Evolutionary conservation across 2,888 invertebrate genomes (phyloP).

Genomic region (Strigamia crassipes): DNA sequence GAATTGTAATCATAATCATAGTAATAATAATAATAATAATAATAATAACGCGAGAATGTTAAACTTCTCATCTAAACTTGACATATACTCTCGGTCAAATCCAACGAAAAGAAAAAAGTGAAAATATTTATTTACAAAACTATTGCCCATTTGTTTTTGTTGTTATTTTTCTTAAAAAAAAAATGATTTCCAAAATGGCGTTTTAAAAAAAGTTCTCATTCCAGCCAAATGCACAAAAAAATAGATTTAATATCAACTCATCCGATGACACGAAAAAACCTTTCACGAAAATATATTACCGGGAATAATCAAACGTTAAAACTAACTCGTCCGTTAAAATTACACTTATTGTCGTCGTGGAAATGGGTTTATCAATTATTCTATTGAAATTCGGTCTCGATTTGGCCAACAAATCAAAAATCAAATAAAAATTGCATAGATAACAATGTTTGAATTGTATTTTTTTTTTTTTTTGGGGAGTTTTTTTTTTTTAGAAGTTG

Average conservation of each 20-base stretch:
- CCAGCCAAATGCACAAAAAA: background rate
- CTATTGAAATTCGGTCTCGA: background rate
- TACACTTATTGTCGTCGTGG: background rate
- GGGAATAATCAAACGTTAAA: background rate
- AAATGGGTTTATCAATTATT: background rate
- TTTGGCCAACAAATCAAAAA: background rate
- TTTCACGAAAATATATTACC: background rate
- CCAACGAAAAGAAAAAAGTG: background rate
- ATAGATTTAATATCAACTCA: background rate
- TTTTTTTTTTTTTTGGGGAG: background rate
- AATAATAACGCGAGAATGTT: background rate
- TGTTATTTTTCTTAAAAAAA: too few species aligned
- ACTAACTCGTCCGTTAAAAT: background rate
- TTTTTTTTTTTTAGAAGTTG: too few species aligned
- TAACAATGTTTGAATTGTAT: too few species aligned
- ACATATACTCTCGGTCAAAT: background rate
- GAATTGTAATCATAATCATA: too few species aligned
- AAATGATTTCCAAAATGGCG: background rate
- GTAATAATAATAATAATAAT: background rate
- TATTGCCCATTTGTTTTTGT: slow-evolving; percentile 8
- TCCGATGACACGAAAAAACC: slow-evolving; percentile 8
- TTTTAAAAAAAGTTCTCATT: slow-evolving; percentile 1
- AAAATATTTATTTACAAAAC: background rate
- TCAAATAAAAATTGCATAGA: slow-evolving; percentile 14
- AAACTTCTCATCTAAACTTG: background rate